Percentiles rank a stretch among this genome's conserved stretches.
Evolutionary conservation across 2,797 vertebrate species (phyloP).

Genomic region (Eleutherodactylus coqui): DNA sequence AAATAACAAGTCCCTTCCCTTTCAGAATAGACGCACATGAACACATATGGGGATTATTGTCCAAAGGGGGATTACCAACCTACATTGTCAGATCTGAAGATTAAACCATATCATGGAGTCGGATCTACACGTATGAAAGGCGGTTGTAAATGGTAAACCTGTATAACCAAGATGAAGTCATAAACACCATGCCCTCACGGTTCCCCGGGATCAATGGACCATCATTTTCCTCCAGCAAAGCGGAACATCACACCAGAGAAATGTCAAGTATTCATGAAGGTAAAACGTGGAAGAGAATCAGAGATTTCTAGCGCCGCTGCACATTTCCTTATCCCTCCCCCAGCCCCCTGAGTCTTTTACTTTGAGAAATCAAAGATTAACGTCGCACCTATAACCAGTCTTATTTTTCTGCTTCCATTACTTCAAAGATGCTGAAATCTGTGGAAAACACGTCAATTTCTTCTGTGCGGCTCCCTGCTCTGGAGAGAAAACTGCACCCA

Average conservation of each 20-base stretch:
- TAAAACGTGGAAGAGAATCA: constrained; percentile 13
- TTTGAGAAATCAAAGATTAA: constrained; percentile 33
- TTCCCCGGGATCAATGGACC: background rate
- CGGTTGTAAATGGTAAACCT: background rate
- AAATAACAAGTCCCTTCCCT: no score
- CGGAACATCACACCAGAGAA: constrained; percentile 11
- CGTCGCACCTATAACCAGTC: constrained; percentile 35
- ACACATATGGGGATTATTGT: no score
- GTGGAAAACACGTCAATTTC: constrained; percentile 43
- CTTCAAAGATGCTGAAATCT: constrained; percentile 46
- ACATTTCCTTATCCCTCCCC: constrained; percentile 21
- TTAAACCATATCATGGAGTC: background rate
- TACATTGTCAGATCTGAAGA: no score
- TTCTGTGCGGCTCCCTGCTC: constrained; percentile 35
- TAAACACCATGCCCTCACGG: background rate
- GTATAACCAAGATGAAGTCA: background rate
- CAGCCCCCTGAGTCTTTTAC: constrained; percentile 17
- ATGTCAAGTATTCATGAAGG: constrained; percentile 37
- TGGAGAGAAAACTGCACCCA: constrained; percentile 29
- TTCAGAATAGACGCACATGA: no score
- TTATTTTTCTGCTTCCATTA: constrained; percentile 41
- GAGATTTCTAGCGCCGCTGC: background rate
- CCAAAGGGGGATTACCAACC: no score
- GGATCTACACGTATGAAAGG: background rate
- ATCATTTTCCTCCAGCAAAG: constrained; percentile 10